Evolutionary conservation across 2,113 vertebrate species (phyloP).

Genomic region (Tringa solitaria): DNA sequence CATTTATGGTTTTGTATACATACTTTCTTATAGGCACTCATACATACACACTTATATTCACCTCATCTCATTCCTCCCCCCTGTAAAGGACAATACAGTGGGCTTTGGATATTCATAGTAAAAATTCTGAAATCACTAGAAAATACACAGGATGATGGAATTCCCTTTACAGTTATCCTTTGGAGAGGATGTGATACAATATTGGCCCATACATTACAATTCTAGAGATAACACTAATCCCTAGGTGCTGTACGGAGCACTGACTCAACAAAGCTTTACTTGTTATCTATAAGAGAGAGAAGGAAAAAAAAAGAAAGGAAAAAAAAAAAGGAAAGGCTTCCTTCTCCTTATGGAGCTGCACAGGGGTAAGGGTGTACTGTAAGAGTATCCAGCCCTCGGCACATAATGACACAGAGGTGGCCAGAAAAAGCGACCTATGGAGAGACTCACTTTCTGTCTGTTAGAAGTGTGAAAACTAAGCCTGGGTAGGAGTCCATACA

Average conservation of each 20-base stretch:
- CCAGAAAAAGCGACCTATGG: background rate
- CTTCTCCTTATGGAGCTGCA: background rate
- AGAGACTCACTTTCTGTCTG: background rate
- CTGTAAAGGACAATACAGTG: background rate
- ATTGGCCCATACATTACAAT: background rate
- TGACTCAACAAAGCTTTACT: background rate
- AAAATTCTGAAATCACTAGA: background rate
- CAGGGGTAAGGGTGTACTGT: background rate
- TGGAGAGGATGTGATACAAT: background rate
- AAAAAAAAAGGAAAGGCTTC: background rate
- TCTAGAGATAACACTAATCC: background rate
- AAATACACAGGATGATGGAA: background rate
- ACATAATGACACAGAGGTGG: background rate
- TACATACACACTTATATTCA: too few species aligned
- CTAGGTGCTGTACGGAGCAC: background rate
- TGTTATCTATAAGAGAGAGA: background rate
- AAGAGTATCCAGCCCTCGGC: background rate
- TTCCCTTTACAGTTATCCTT: background rate
- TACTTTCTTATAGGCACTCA: background rate
- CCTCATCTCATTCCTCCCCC: background rate
- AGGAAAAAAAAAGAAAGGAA: too few species aligned
- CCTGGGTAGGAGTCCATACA: background rate
- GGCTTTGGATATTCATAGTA: background rate
- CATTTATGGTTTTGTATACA: background rate
- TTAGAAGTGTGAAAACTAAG: background rate